Conservation (phyloP, 35 echinoderm and acorn worm species). For the Lytechinus pictus region DNA sequence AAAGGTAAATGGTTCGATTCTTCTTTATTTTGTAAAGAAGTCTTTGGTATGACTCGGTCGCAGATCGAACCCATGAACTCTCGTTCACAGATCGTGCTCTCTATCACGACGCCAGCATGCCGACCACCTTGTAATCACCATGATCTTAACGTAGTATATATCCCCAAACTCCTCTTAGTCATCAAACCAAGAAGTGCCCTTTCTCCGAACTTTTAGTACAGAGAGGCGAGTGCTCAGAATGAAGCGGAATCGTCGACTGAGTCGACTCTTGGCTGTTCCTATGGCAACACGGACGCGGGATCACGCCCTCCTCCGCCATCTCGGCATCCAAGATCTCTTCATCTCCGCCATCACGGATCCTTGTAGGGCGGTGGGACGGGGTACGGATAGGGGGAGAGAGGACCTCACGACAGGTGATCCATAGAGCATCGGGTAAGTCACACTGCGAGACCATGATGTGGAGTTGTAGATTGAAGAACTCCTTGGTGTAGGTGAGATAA, state of each 20-base stretch:
- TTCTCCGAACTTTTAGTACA: not conserved
- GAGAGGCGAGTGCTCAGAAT: conserved; percentile 28
- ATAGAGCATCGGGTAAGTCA: conserved; percentile 30
- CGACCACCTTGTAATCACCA: not conserved
- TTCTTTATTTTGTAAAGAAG: not conserved
- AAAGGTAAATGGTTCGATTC: not conserved
- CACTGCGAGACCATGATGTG: conserved; percentile 37
- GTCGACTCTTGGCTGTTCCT: conserved; percentile 34
- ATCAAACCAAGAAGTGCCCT: not conserved
- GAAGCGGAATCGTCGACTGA: not conserved
- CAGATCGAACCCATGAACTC: no score
- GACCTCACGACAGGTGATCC: conserved; percentile 41
- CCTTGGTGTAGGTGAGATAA: conserved; percentile 50
- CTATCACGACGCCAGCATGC: no score
- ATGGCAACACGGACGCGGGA: conserved; percentile 34
- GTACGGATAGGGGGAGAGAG: conserved; percentile 19
- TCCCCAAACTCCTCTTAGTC: not conserved
- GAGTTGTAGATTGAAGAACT: conserved; percentile 41
- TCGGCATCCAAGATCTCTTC: not conserved
- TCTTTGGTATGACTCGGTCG: not conserved
- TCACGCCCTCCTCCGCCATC: conserved; percentile 22
- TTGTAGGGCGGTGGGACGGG: conserved; percentile 4
- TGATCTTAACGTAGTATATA: not conserved
- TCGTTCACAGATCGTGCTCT: no score
- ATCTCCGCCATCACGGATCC: not conserved